Evolutionary conservation across 2,113 vertebrate genomes (phyloP).

Genomic region (Nicator chloris): DNA sequence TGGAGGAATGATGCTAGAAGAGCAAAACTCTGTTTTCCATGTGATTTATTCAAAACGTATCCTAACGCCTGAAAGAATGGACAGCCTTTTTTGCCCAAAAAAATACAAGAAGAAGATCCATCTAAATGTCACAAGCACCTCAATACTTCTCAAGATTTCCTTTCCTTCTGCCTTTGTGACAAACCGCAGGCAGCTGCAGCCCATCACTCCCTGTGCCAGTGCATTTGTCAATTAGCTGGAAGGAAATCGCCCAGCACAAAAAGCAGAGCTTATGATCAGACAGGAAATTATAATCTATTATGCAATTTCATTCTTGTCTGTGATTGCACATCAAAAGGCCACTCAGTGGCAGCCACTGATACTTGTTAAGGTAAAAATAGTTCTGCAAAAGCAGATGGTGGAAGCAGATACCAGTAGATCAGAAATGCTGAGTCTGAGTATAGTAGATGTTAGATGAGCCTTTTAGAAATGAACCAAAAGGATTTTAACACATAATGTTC

Average conservation of each 20-base stretch:
- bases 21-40: neutral
- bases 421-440: neutral
- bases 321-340: constrained; percentile 25
- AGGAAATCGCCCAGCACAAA: neutral
- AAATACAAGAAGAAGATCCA: neutral
- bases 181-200: constrained; percentile 11
- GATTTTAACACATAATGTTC: neutral
- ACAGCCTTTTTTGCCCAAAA: neutral
- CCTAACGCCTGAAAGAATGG: neutral
- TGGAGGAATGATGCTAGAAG: neutral
- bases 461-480: neutral
- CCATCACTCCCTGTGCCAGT: neutral
- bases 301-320: constrained; percentile 23
- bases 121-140: neutral
- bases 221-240: constrained; percentile 17
- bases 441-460: neutral
- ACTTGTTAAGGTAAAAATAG: constrained; percentile 24
- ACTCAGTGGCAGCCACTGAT: neutral
- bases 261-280: constrained; percentile 13
- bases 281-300: constrained; percentile 41
- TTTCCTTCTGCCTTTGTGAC: neutral
- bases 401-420: neutral
- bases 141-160: neutral
- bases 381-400: neutral
- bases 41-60: neutral